Evolutionary conservation across 2,797 vertebrate species (phyloP).

Genomic region (Uromys caudimaculatus): DNA sequence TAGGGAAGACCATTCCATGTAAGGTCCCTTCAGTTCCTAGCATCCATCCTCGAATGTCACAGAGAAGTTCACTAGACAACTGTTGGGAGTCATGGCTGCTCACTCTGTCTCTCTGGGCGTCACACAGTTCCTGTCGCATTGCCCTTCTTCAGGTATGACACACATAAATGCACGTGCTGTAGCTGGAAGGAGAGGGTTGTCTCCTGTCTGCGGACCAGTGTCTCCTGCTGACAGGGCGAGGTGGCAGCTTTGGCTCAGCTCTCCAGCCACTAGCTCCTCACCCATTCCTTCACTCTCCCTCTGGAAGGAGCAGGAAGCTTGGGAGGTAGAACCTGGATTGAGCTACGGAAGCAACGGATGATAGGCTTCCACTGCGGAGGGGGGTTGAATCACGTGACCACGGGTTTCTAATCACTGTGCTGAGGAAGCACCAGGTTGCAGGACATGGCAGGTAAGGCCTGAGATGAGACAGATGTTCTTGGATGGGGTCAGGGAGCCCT

Average conservation of each 20-base stretch:
- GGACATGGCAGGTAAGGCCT: not conserved
- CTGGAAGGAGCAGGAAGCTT: not conserved
- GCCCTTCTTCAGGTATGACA: not conserved
- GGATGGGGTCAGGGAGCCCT: not conserved
- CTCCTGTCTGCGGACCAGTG: not conserved
- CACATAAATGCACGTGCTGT: not conserved
- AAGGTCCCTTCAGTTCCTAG: not conserved
- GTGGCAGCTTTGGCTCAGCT: not conserved
- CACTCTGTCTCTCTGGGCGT: not conserved
- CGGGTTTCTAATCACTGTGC: not conserved
- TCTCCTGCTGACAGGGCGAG: not conserved
- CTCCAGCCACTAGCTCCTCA: not conserved
- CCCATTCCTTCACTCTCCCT: not conserved
- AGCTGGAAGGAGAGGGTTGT: not conserved
- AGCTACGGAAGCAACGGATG: not conserved
- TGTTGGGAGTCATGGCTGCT: not conserved
- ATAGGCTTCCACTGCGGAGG: not conserved
- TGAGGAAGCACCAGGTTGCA: not conserved
- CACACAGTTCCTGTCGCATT: not conserved
- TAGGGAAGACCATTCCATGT: not conserved
- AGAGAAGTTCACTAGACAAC: not conserved
- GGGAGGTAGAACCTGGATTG: not conserved
- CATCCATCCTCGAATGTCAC: not conserved
- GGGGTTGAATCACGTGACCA: not conserved
- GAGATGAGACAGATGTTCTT: not conserved